Evolutionary conservation across 2,888 invertebrate species (phyloP).

Genomic region (Sinelater perroti): DNA sequence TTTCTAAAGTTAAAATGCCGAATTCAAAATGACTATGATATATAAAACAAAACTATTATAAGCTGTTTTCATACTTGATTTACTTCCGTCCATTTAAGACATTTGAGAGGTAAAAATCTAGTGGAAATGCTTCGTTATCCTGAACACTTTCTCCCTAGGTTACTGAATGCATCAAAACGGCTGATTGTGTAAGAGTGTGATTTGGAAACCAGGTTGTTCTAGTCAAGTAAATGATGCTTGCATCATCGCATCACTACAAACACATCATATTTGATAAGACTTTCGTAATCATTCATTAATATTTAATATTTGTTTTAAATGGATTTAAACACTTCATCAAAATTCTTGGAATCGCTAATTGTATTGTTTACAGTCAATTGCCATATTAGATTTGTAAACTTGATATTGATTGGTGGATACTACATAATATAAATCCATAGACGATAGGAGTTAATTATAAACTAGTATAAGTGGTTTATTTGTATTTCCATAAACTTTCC

Average conservation of each 20-base stretch:
- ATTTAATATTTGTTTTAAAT: constrained; percentile 4
- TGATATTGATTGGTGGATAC: constrained; percentile 19
- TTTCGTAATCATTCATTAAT: constrained; percentile 18
- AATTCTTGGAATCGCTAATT: constrained; percentile 1
- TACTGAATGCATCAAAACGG: no score
- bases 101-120: constrained; percentile 8
- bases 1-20: not conserved
- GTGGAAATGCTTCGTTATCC: no score
- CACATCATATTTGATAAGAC: constrained; percentile 17
- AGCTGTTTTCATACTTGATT: constrained; percentile 1
- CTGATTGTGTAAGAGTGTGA: constrained; percentile 33
- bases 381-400: constrained; percentile 18
- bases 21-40: no score
- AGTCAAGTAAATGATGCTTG: constrained; percentile 32
- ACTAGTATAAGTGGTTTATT: no score
- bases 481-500: no score
- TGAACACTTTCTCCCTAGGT: no score
- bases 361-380: constrained; percentile 1
- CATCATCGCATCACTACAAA: constrained; percentile 17
- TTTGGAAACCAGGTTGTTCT: constrained; percentile 36
- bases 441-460: no score
- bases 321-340: not conserved
- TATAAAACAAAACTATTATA: no score
- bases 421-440: no score
- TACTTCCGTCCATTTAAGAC: constrained; percentile 30